Evolutionary conservation across 2,797 vertebrate species (phyloP).

Genomic region (Meriones psammophilus): DNA sequence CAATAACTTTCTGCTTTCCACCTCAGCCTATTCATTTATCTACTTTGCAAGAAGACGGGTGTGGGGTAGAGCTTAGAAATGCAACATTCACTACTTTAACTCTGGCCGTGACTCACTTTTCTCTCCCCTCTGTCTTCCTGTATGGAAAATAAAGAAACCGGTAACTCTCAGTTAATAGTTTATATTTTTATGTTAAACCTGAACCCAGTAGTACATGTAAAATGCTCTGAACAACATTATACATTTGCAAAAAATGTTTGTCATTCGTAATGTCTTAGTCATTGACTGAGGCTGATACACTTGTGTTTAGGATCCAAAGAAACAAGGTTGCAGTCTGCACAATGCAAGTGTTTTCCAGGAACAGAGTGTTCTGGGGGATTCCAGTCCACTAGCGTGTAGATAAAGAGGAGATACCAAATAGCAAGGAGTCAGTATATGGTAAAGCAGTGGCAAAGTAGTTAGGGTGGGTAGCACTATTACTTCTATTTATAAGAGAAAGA

Average conservation of each 20-base stretch:
- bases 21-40: neutral
- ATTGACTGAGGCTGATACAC: neutral
- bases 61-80: neutral
- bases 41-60: neutral
- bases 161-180: neutral
- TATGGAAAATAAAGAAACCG: neutral
- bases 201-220: neutral
- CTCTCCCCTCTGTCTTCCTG: neutral
- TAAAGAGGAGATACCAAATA: neutral
- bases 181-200: neutral
- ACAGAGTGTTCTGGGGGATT: neutral
- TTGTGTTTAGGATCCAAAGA: neutral
- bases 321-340: neutral
- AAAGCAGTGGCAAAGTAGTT: neutral
- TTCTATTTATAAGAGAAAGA: neutral
- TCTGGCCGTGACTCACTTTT: neutral
- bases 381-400: neutral
- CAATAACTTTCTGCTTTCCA: neutral
- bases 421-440: accelerated
- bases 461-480: neutral
- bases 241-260: neutral
- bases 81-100: neutral
- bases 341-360: neutral
- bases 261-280: neutral
- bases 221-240: neutral